Base-by-base conservation (phyloP, 2,113 vertebrate genomes). In the Neopipo cinnamomea region DNA sequence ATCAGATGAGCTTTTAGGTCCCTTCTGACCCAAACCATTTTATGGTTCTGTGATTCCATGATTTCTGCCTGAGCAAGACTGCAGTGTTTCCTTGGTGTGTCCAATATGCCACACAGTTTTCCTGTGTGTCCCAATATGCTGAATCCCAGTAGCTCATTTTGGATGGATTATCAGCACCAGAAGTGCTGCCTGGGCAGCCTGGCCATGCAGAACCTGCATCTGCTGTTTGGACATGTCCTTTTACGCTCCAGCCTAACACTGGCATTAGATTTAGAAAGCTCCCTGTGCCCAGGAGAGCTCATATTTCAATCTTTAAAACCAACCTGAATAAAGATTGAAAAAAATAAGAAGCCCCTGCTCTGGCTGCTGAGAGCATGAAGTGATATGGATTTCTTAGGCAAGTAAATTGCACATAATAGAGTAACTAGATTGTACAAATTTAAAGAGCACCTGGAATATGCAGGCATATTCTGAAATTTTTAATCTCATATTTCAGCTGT, bases 361-460 rank as follows among this genome's bases (percentile, higher is more conserved):
- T 0, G 16, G 62, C 71, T 94, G 74, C 62, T 62, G 81, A 62
- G 59, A 71, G 63, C 50, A 27, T 14, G 31, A 47, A 94, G 78
- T 52, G 62, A 5, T 90, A 88, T 81, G 75, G 82, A 83, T 96
- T 96, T 94, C 83, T 85, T 74, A 91, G 90, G 75, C 92, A 96
- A 94, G 94, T 97, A 92, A 66, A 96, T 93, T 96, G 90, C 84
- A 91, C 88, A 59, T 93, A 94, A 84, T 67, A 77, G 91, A 77
- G 78, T 83, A 91, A 88, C 67, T 63, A 81, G 74, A 73, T 52
- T 90, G 85, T 85, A 80, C 67, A 93, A 74, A 88, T 80, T 83
- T 93, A 88, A 94, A 96, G 90, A 97, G 92, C 68, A 80, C 78
- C 85, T 93, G 90, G 81, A 96, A 95, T 86, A 80, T 42, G 63